These are phyloP conservation scores for Steinernema scapterisci DNA, from an alignment of 2,888 invertebrate genomes.

Conservation along the genomic window DNA sequence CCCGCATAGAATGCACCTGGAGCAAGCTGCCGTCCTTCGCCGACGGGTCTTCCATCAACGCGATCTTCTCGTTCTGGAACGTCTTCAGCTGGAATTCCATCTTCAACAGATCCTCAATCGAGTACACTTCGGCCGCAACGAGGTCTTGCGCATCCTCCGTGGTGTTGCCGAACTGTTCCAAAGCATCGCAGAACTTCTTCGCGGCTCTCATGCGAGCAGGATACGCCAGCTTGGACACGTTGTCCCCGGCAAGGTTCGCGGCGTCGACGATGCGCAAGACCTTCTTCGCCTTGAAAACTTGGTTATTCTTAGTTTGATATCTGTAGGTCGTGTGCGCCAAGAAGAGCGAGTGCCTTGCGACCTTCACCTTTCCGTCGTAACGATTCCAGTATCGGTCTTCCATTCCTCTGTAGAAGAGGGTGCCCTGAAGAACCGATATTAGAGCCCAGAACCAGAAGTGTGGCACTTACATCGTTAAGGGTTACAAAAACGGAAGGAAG, in stretches of 20 bases:
- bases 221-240: constrained; percentile 51
- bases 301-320: constrained; percentile 7
- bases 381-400: constrained; percentile 15
- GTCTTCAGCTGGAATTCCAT: constrained; percentile 33
- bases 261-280: constrained; percentile 61
- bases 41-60: constrained; percentile 5
- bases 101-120: constrained; percentile 29
- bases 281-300: constrained; percentile 19
- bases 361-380: constrained; percentile 10
- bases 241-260: constrained; percentile 58
- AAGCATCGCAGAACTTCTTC: constrained; percentile 54
- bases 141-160: constrained; percentile 14
- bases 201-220: constrained; percentile 49
- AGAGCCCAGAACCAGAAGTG: too few relatives aligned
- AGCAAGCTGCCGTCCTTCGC: background rate
- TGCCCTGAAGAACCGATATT: background rate
- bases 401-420: background rate
- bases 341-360: constrained; percentile 40
- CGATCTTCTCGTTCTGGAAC: constrained; percentile 33
- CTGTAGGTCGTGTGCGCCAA: constrained; percentile 41
- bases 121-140: constrained; percentile 35
- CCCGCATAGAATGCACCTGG: constrained; percentile 1
- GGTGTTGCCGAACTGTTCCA: background rate
- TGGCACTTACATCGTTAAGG: constrained; percentile 8
- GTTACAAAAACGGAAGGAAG: constrained; percentile 7